These are phyloP conservation scores for Drosophila ogumai DNA, from an alignment of 1,140 invertebrate species.

Conservation along the genomic window DNA sequence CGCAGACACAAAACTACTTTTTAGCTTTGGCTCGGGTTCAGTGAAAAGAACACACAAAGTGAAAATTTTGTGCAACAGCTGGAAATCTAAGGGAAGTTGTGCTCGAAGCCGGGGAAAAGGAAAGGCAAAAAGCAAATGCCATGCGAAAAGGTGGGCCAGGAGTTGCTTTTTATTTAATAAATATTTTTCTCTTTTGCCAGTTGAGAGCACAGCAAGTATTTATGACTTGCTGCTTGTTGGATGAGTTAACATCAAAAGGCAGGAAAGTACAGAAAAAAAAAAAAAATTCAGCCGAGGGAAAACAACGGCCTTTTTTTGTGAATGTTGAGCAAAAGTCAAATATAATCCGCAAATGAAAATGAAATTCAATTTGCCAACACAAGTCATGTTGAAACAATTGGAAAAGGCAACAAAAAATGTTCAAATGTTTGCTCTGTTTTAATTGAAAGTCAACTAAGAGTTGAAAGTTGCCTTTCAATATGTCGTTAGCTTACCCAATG, in stretches of 20 bases:
- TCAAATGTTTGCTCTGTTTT: slow-evolving; percentile 61
- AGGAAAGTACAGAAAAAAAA: slow-evolving; percentile 9
- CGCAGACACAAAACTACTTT: slow-evolving; percentile 39
- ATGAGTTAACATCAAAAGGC: slow-evolving; percentile 74
- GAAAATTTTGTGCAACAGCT: slow-evolving; percentile 49
- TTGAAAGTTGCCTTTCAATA: slow-evolving; percentile 15
- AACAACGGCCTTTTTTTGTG: slow-evolving; percentile 52
- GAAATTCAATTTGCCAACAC: slow-evolving; percentile 73
- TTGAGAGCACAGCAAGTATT: slow-evolving; percentile 81
- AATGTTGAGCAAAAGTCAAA: slow-evolving; percentile 72
- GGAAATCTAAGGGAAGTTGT: slow-evolving; percentile 33
- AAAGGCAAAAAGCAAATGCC: slow-evolving; percentile 38
- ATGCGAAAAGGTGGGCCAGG: slow-evolving; percentile 65
- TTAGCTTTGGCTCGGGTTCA: slow-evolving; percentile 46
- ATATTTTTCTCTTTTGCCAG: slow-evolving; percentile 68
- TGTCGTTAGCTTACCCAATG: slow-evolving; percentile 62
- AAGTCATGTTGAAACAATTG: slow-evolving; percentile 70
- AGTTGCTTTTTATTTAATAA: slow-evolving; percentile 73
- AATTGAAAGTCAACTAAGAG: slow-evolving; percentile 70
- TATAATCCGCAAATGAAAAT: slow-evolving; percentile 56
- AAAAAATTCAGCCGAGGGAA: slow-evolving; percentile 13
- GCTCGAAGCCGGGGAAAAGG: slow-evolving; percentile 12
- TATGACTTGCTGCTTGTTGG: slow-evolving; percentile 67
- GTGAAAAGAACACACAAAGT: slow-evolving; percentile 70
- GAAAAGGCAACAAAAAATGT: slow-evolving; percentile 36